Base-by-base conservation (phyloP, 1,140 invertebrate species). In the Manduca sexta region DNA sequence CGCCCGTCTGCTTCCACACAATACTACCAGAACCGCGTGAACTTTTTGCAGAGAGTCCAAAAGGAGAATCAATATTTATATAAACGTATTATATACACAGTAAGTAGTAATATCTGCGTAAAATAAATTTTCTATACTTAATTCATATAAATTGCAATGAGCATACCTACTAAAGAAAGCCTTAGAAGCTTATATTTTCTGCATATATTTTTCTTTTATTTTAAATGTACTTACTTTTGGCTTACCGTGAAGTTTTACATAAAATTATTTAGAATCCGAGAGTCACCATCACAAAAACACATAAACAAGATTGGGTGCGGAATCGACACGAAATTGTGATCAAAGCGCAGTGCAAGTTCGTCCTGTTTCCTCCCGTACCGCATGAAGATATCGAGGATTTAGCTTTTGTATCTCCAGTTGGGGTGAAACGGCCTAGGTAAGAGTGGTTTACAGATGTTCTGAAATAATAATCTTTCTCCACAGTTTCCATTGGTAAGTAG, bases 361-460 rank as follows among this genome's bases (percentile, higher is more conserved):
- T 79, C 0, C 39, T 83, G 5, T 80, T 83, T 14, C 68, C 73
- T 0, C 45, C 66, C 1, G 35, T 56, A 0, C 44, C 49, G 1
- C 11, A 15, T 0, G 63, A 74, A 12, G 16, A 49, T 0, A 49
- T 78, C 1, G 77, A 81, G 15, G 79, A 83, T 15, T 18, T 13
- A 0, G 61, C 56, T 0, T 83, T 83, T 43, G 10, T 35, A 0
- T 17, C 72, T 6, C 59, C 67, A 0, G 8, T 45, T 1, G 60
- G 52, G 6, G 43, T 74, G 0, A 66, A 44, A 11, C 46, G 79
- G 10, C 68, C 66, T 0, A 71, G 74, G 75, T 75, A 45, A 31
- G 3, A 12, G 8, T 11, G n/a, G 3, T 12, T 35, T 35, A n/a
- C 5, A 3, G n/a, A 10, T 10, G 33, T 34, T 8, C 13, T n/a